Percentiles rank a stretch among this genome's conserved stretches.
These are phyloP conservation scores for Novumbra hubbsi DNA, from an alignment of 2,797 vertebrate species.

Conservation along the genomic window DNA sequence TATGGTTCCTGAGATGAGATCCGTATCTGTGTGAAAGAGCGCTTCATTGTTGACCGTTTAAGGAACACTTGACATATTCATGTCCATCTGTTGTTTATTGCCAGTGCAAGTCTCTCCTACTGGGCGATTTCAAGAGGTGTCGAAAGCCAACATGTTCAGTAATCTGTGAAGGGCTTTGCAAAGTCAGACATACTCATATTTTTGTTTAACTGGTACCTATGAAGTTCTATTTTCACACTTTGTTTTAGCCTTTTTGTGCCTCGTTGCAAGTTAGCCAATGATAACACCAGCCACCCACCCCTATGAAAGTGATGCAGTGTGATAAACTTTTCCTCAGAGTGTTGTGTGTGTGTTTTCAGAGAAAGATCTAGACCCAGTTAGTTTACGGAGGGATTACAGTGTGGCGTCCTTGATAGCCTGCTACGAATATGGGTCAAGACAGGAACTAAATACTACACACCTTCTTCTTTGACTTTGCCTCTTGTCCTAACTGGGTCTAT, in stretches of 20 bases:
- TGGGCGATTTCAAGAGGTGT: slow-evolving; percentile 6
- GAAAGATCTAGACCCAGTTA: slow-evolving; percentile 1
- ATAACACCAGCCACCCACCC: neutral
- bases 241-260: neutral
- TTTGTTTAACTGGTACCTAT: neutral
- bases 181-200: neutral
- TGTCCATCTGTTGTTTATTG: slow-evolving; percentile 6
- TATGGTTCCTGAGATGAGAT: neutral
- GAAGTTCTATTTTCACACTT: neutral
- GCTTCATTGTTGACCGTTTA: neutral
- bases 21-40: neutral
- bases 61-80: slow-evolving; percentile 6
- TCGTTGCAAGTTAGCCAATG: neutral
- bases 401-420: neutral
- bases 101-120: slow-evolving; percentile 1
- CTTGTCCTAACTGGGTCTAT: neutral
- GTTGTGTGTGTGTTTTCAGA: neutral
- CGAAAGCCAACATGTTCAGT: slow-evolving; percentile 5
- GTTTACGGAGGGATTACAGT: neutral
- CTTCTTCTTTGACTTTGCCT: neutral
- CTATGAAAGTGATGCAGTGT: neutral
- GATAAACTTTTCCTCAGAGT: neutral
- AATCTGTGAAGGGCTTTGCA: neutral
- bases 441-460: neutral
- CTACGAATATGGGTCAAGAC: slow-evolving; percentile 4